Evolutionary conservation across 2,888 invertebrate genomes (phyloP).

Genomic region (Cabera pusaria): DNA sequence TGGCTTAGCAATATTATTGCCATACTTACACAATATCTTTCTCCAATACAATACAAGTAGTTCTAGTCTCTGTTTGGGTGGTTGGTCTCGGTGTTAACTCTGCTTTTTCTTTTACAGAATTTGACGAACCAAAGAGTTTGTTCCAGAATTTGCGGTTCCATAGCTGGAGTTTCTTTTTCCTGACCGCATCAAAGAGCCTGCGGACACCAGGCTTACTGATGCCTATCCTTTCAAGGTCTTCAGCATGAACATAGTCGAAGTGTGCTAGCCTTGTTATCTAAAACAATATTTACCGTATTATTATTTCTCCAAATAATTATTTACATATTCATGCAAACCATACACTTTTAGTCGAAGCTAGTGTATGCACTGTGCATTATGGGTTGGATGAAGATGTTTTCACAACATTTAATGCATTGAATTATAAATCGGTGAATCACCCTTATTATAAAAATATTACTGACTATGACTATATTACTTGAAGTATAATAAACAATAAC

Average conservation of each 20-base stretch:
- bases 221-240: conserved; percentile 97
- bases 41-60: conserved; percentile 92
- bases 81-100: conserved; percentile 73
- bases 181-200: conserved; percentile 94
- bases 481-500: conserved; percentile 10
- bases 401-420: too few species aligned
- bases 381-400: too few species aligned
- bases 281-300: too few species aligned
- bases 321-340: too few species aligned
- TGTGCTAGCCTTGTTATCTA: conserved; percentile 96
- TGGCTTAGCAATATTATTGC: neutral
- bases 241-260: conserved; percentile 98
- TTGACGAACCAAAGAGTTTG: conserved; percentile 87
- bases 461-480: too few species aligned
- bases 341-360: too few species aligned
- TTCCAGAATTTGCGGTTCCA: conserved; percentile 93
- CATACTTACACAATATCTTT: conserved; percentile 87
- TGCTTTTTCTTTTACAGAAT: conserved; percentile 63
- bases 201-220: conserved; percentile 96
- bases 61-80: conserved; percentile 63
- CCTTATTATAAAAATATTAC: too few species aligned
- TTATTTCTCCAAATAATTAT: too few species aligned
- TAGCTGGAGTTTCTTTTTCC: conserved; percentile 91
- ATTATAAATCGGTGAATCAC: too few species aligned
- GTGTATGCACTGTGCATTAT: too few species aligned